Percentiles rank a stretch among this genome's conserved stretches.
phyloP scores from a whole-genome alignment of 2,888 invertebrate genomes.

The Sthenelais limicola region DNA sequence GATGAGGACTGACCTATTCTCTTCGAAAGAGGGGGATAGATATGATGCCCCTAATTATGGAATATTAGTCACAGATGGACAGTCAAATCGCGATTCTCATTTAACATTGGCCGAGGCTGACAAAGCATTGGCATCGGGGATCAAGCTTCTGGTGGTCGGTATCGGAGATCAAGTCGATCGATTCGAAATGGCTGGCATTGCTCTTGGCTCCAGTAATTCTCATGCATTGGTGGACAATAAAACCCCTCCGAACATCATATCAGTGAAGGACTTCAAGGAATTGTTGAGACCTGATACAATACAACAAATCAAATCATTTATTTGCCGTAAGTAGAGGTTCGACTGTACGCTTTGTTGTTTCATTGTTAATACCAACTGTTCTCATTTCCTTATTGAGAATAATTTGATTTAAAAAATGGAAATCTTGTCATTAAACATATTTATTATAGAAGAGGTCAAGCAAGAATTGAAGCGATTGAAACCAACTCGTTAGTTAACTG shows the following conservation, averaged over 20 bases:
- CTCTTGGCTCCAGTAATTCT: background rate
- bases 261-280: conserved; percentile 2
- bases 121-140: background rate
- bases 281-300: background rate
- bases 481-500: no score
- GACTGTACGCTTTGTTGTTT: no score
- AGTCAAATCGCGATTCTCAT: conserved; percentile 26
- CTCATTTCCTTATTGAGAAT: no score
- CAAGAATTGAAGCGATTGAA: no score
- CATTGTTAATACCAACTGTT: no score
- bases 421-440: no score
- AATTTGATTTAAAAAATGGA: no score
- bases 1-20: conserved; percentile 29
- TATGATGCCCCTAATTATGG: conserved; percentile 12
- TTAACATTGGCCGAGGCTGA: background rate
- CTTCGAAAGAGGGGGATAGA: conserved; percentile 6
- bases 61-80: conserved; percentile 37
- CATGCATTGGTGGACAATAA: background rate
- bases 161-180: conserved; percentile 20
- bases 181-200: background rate
- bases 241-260: no score
- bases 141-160: conserved; percentile 33
- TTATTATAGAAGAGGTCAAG: no score
- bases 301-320: background rate
- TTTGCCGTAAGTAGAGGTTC: conserved; percentile 21